Percentiles rank a stretch among this genome's conserved stretches.
Evolutionary conservation across 1,140 invertebrate species (phyloP).

Genomic region (Tetramorium alpestre): DNA sequence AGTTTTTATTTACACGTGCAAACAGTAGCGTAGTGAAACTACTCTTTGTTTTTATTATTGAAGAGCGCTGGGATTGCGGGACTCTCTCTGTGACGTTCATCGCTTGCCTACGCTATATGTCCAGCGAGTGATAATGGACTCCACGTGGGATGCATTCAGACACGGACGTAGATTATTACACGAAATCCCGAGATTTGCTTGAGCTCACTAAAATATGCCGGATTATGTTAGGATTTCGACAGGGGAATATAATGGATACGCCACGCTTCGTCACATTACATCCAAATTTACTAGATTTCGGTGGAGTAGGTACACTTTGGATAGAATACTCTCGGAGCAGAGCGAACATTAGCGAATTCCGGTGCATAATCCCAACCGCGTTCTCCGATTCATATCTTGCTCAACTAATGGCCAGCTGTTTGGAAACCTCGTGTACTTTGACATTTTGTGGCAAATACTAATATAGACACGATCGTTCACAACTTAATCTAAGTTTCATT

Average conservation of each 20-base stretch:
- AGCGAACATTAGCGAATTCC: not conserved
- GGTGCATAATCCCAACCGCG: not conserved
- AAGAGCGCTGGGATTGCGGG: not conserved
- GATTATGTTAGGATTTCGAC: slow-evolving; percentile 27
- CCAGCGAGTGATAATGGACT: not conserved
- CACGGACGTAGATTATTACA: slow-evolving; percentile 1
- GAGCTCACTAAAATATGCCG: slow-evolving; percentile 1
- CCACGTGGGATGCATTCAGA: not conserved
- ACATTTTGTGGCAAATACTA: slow-evolving; percentile 4
- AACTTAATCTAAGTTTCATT: slow-evolving; percentile 41
- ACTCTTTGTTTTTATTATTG: not conserved
- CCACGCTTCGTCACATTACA: not conserved
- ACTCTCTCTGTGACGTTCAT: not conserved
- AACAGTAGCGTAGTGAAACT: not conserved
- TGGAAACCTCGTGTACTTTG: not conserved
- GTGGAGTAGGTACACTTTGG: not conserved
- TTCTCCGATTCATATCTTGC: slow-evolving; percentile 10
- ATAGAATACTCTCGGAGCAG: not conserved
- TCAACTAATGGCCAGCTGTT: not conserved
- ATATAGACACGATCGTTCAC: not conserved
- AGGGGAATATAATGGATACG: slow-evolving; percentile 14
- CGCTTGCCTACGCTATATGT: not conserved
- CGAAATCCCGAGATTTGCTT: slow-evolving; percentile 6
- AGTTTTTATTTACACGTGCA: not conserved
- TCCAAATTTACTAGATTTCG: slow-evolving; percentile 25